These are phyloP conservation scores for Triplophysa siluroides DNA, from an alignment of 2,113 vertebrate species.

Conservation along the genomic window DNA sequence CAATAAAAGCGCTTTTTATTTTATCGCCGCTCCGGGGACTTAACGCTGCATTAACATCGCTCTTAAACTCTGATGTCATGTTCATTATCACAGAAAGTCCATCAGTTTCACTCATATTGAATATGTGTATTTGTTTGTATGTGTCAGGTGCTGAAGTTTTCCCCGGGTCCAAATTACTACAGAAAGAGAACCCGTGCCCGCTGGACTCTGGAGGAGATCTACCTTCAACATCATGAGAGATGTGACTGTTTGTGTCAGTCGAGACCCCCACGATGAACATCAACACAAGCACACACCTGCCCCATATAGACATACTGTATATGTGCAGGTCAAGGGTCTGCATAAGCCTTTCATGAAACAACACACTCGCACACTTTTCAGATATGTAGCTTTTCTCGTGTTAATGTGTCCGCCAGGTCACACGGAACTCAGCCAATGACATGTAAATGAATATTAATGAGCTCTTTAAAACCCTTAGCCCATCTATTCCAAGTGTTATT, in stretches of 20 bases:
- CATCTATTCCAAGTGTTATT: constrained; percentile 23
- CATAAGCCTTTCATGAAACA: not conserved
- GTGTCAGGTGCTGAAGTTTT: constrained; percentile 86
- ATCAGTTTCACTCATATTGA: constrained; percentile 16
- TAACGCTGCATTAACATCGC: not conserved
- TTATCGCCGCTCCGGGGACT: not conserved
- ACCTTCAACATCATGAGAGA: constrained; percentile 89
- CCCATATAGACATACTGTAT: not conserved
- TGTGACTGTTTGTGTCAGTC: constrained; percentile 91
- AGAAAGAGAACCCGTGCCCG: constrained; percentile 71
- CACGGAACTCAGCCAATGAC: not conserved
- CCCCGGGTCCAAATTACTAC: constrained; percentile 76
- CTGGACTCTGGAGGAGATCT: constrained; percentile 88
- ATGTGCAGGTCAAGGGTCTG: not conserved
- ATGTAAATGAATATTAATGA: constrained; percentile 33
- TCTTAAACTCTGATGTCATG: not conserved
- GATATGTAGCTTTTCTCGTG: not conserved
- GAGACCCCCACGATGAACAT: constrained; percentile 86
- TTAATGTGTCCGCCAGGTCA: constrained; percentile 4
- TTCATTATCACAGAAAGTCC: not conserved
- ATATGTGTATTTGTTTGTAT: constrained; percentile 24
- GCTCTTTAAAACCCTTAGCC: not conserved
- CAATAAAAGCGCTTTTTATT: not conserved
- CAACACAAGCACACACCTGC: not conserved
- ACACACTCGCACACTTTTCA: constrained; percentile 2